Conservation (phyloP, 2,888 invertebrate genomes). For the Bibio marci region DNA sequence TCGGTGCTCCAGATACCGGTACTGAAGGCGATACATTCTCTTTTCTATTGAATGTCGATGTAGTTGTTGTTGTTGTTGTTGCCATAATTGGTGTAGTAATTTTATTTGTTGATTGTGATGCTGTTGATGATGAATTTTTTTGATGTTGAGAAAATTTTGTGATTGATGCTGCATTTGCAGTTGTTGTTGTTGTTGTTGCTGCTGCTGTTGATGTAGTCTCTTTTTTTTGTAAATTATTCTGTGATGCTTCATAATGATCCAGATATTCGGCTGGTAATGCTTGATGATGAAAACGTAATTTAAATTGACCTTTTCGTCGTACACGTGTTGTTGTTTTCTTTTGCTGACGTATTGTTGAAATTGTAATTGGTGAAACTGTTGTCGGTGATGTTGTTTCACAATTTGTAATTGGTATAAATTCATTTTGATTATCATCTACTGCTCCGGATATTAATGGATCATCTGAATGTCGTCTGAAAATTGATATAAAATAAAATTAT, state of each 20-base stretch:
- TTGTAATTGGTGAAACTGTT: slow-evolving; percentile 9
- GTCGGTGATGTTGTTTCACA: slow-evolving; percentile 3
- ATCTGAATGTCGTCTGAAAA: slow-evolving; percentile 18
- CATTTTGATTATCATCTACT: slow-evolving; percentile 13
- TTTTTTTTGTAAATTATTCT: slow-evolving; percentile 35
- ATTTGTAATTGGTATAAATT: slow-evolving; percentile 5
- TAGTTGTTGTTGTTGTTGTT: slow-evolving; percentile 4
- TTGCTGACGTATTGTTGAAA: slow-evolving; percentile 7
- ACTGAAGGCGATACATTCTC: no score
- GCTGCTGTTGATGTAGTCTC: not conserved
- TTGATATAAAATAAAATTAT: not conserved
- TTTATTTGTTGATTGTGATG: not conserved
- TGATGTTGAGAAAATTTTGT: slow-evolving; percentile 10
- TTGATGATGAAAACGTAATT: slow-evolving; percentile 65
- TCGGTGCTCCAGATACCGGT: not conserved
- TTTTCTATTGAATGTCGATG: not conserved
- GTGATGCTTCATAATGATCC: slow-evolving; percentile 59
- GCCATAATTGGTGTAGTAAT: not conserved
- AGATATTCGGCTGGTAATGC: slow-evolving; percentile 61
- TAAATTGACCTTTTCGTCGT: slow-evolving; percentile 37
- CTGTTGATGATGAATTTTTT: slow-evolving; percentile 10
- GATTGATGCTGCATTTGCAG: slow-evolving; percentile 4
- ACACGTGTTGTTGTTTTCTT: slow-evolving; percentile 11
- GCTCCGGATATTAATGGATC: slow-evolving; percentile 29
- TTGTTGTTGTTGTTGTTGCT: not conserved